phyloP scores from a whole-genome alignment of 2,113 vertebrate species.

The Clupea harengus region DNA sequence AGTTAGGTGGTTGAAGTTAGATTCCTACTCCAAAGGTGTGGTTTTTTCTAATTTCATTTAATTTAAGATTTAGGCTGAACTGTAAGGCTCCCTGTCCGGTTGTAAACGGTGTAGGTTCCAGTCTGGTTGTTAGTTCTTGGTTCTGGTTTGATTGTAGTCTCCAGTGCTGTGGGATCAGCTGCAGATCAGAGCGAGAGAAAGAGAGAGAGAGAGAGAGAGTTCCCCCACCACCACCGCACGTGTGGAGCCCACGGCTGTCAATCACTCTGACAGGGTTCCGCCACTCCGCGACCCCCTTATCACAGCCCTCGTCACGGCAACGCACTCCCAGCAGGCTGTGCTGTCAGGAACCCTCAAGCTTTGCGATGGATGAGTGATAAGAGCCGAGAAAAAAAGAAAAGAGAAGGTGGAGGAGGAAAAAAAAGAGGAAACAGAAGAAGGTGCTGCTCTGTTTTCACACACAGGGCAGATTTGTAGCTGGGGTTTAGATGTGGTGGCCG shows the following conservation, averaged over 20 bases:
- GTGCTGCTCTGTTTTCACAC: not conserved
- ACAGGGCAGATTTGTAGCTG: constrained; percentile 28
- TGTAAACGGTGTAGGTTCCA: not conserved
- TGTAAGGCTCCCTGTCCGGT: not conserved
- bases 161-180: not conserved
- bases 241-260: constrained; percentile 50
- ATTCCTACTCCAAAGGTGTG: not conserved
- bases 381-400: not conserved
- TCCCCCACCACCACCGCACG: constrained; percentile 32
- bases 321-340: constrained; percentile 56
- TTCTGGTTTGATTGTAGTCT: constrained; percentile 3
- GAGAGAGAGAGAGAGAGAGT: not conserved
- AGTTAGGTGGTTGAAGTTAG: not conserved
- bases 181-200: not conserved
- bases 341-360: constrained; percentile 60
- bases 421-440: not conserved
- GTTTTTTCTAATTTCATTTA: not conserved
- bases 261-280: constrained; percentile 48
- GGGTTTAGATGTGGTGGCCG: not conserved
- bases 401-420: no score
- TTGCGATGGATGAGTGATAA: constrained; percentile 55
- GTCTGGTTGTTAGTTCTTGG: not conserved
- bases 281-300: constrained; percentile 49
- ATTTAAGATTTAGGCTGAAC: not conserved
- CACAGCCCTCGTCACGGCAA: constrained; percentile 53